phyloP scores from a whole-genome alignment of 1,140 invertebrate species.

The Cydia fagiglandana region DNA sequence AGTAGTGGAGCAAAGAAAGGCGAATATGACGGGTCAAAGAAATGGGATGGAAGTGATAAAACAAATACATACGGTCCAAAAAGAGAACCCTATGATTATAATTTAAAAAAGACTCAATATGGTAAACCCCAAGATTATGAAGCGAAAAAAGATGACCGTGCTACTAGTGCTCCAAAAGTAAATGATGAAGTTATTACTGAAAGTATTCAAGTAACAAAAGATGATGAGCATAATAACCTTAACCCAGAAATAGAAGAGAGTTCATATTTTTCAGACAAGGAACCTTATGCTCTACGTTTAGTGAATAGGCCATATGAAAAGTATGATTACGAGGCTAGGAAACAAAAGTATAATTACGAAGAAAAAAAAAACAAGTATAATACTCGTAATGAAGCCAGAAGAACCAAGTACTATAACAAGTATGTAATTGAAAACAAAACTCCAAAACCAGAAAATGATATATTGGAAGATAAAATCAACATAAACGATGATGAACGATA shows the following conservation, averaged over 20 bases:
- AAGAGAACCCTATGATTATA: slow-evolving; percentile 44
- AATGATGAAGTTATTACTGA: neutral
- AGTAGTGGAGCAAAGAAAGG: slow-evolving; percentile 48
- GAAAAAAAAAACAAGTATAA: neutral
- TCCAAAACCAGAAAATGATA: slow-evolving; percentile 5
- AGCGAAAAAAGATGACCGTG: slow-evolving; percentile 34
- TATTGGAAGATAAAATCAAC: slow-evolving; percentile 19
- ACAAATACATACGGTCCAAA: slow-evolving; percentile 19
- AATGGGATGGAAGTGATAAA: slow-evolving; percentile 36
- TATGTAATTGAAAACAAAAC: slow-evolving; percentile 31
- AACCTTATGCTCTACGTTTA: neutral
- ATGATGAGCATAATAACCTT: neutral
- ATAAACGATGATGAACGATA: neutral
- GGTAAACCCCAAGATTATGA: slow-evolving; percentile 49
- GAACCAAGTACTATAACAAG: slow-evolving; percentile 32
- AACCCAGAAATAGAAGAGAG: neutral
- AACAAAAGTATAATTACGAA: neutral
- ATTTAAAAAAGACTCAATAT: slow-evolving; percentile 49
- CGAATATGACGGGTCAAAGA: slow-evolving; percentile 42
- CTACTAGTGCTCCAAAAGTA: neutral
- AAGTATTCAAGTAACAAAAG: neutral
- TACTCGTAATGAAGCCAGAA: neutral
- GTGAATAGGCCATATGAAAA: neutral
- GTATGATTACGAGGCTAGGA: slow-evolving; percentile 1
- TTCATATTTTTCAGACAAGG: neutral